Conservation (phyloP, 2,888 invertebrate genomes). For the Hydriomena furcata region DNA sequence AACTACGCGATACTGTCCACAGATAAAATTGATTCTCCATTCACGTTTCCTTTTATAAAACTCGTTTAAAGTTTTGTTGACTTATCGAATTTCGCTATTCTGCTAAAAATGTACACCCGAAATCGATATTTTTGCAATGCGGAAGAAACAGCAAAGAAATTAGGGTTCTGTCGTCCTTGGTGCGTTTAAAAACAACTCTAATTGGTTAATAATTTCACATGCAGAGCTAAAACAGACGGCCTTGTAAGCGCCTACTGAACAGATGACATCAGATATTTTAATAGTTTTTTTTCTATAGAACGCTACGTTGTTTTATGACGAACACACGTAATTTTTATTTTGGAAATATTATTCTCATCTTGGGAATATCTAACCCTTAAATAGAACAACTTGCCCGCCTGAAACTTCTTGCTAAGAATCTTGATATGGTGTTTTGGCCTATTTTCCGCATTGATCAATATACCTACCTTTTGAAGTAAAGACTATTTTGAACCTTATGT, state of each 20-base stretch:
- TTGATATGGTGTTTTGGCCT: background rate
- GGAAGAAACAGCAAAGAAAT: constrained; percentile 1
- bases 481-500: background rate
- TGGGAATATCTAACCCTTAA: constrained; percentile 11
- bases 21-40: background rate
- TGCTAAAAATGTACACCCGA: constrained; percentile 7
- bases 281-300: constrained; percentile 66
- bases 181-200: constrained; percentile 36
- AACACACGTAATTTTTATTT: constrained; percentile 28
- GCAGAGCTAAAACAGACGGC: constrained; percentile 50
- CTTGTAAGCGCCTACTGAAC: constrained; percentile 70
- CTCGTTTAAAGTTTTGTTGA: constrained; percentile 29
- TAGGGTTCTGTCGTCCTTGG: constrained; percentile 24
- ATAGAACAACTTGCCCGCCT: too few species aligned
- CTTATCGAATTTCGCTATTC: constrained; percentile 19
- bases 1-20: constrained; percentile 2
- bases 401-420: background rate
- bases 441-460: too few species aligned
- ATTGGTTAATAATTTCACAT: constrained; percentile 42
- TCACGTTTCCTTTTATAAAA: background rate
- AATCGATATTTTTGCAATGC: constrained; percentile 14
- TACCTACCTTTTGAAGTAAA: too few species aligned
- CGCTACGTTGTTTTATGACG: constrained; percentile 50
- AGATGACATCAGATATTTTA: constrained; percentile 78
- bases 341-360: constrained; percentile 21